A percentile compares a stretch with the other conserved stretches of the same genome.
Evolutionary conservation across 2,888 invertebrate genomes (phyloP).

Genomic region (Alloplasta piceator): DNA sequence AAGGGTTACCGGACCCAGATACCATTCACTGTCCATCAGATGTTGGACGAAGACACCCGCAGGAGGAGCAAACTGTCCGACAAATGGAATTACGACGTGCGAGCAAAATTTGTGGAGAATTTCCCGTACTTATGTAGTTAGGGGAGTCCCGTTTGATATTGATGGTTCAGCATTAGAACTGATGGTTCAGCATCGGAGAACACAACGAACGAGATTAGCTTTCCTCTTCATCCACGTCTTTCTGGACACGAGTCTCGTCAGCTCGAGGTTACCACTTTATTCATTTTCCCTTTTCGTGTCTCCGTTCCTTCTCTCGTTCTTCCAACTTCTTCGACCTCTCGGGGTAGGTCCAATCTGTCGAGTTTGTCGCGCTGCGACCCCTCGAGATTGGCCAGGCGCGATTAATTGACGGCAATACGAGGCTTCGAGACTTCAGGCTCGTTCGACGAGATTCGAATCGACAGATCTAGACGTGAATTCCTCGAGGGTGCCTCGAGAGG

Average conservation of each 20-base stretch:
- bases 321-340: slow-evolving; percentile 64
- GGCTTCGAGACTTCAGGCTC: slow-evolving; percentile 73
- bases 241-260: slow-evolving; percentile 18
- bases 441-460: slow-evolving; percentile 78
- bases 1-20: no score
- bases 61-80: slow-evolving; percentile 73
- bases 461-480: slow-evolving; percentile 69
- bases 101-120: slow-evolving; percentile 17
- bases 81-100: slow-evolving; percentile 74
- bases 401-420: slow-evolving; percentile 79
- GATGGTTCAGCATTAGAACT: not conserved
- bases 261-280: slow-evolving; percentile 48
- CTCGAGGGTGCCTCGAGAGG: slow-evolving; percentile 44
- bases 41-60: not conserved
- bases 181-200: slow-evolving; percentile 6
- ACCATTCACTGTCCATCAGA: not conserved
- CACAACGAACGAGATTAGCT: slow-evolving; percentile 73
- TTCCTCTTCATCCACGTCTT: slow-evolving; percentile 66
- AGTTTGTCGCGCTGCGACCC: slow-evolving; percentile 46
- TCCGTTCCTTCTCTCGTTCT: slow-evolving; percentile 60
- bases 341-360: slow-evolving; percentile 8
- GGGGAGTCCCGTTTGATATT: not conserved
- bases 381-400: slow-evolving; percentile 79
- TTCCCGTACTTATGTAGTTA: slow-evolving; percentile 67
- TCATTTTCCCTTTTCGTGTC: slow-evolving; percentile 57